phyloP scores from a whole-genome alignment of 53 echinoderm and acorn worm genomes.

The Holothuria leucospilota region DNA sequence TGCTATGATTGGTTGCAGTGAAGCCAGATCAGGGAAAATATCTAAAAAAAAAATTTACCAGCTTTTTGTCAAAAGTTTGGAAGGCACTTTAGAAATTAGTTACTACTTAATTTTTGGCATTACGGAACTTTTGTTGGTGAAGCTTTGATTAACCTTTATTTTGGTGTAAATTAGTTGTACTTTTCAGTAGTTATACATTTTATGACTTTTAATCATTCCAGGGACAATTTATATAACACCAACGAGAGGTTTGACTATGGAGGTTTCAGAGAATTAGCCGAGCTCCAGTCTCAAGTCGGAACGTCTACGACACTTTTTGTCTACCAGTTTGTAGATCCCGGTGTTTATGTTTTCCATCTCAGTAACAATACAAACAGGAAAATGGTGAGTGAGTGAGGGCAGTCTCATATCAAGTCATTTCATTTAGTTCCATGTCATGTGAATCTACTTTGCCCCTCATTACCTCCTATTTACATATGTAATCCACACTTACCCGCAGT shows the following conservation, averaged over 20 bases:
- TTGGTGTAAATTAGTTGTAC: background rate
- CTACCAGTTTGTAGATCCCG: constrained; percentile 88
- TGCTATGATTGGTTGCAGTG: too few species aligned
- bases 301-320: constrained; percentile 91
- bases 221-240: constrained; percentile 96
- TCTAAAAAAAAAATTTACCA: too few species aligned
- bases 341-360: constrained; percentile 94
- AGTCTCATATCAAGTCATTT: too few species aligned
- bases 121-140: too few species aligned
- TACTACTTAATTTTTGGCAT: background rate
- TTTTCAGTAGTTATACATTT: background rate
- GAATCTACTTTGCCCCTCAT: too few species aligned
- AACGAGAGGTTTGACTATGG: constrained; percentile 99
- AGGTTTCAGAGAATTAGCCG: constrained; percentile 93
- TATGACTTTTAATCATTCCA: constrained; percentile 16
- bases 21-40: too few species aligned
- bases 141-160: background rate
- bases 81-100: too few species aligned
- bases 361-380: constrained; percentile 89
- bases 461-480: too few species aligned
- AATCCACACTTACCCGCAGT: too few species aligned
- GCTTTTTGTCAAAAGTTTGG: too few species aligned
- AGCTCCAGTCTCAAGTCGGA: constrained; percentile 84
- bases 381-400: constrained; percentile 82
- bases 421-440: too few species aligned